Base-by-base conservation (phyloP, 2,888 invertebrate genomes). In the Urechis unicinctus region DNA sequence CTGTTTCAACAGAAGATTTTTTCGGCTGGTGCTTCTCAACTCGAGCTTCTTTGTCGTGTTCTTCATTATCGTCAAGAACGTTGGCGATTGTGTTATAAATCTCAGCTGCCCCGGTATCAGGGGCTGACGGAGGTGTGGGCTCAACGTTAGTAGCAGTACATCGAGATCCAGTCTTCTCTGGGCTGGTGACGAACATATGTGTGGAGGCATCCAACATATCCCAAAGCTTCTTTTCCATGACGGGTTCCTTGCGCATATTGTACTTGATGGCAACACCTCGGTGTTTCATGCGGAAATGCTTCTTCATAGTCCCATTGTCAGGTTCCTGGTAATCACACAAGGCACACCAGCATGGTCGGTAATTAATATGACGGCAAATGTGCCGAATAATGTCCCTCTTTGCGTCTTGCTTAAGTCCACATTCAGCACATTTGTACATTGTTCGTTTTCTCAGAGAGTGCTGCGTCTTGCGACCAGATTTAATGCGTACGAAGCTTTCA, bases 271-370 rank as follows among this genome's bases (percentile, higher is more conserved):
- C 52, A 24, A 42, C 24, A 13, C 47, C 47, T 13, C 28, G 29
- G 50, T 61, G 61, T 31, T 57, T 44, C n/a, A 53, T 50, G 21
- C 55, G 56, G 51, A 52, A 55, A 50, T 61, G 61, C 46, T 61
- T 61, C 28, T 52, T 47, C 21, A 61, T 45, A 17, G 47, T 52
- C 30, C 55, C 43, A 26, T 51, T 49, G 47, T 51, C 25, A 5
- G 56, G 50, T 31, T 60, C 59, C 22, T 52, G 43, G 57, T 55
- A 60, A 6, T 53, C 25, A 41, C 62, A 62, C 50, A 51, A 54
- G 29, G 51, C 28, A 52, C 62, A 62, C 17, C 48, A 50, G 55
- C 44, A 61, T 1, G 63, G 63, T 45, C 57, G 57, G 58, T 63
- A 63, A 36, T 54, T 53, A 45, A 61, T 54, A 30, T 63, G 58